Evolutionary conservation across 2,113 vertebrate species (phyloP), one percentile per base, ranked within the genome.

Genomic region (Casuarius casuarius): DNA sequence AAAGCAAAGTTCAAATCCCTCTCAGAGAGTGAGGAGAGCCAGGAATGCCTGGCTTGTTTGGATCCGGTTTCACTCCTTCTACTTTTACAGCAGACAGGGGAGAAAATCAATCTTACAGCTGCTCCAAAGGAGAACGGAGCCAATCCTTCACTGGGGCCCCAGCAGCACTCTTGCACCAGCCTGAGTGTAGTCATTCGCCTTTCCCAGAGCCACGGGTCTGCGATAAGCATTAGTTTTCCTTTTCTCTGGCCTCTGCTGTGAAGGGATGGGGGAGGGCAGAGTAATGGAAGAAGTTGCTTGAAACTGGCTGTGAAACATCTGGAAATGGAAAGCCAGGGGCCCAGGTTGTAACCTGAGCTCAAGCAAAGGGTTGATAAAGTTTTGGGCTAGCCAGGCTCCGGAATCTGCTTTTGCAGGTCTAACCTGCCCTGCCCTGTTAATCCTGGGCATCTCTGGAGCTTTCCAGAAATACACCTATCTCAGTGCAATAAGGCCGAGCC

Each of bases 131-230:
- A 62, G 8, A 56, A 40, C 0, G 1, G 18, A 81, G 56, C 7
- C 65, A 85, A 62, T 52, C 38, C 76, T 21, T 63, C 35, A 10
- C 26, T 59, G 73, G 22, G 31, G 66, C 38, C 38, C 16, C 29
- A 31, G 28, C 26, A 28, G 42, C 0, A 3, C 9, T 59, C 26
- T 51, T 46, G 56, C 46, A 59, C 9, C 0, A 0, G 17, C 0
- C 0, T 35, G 31, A 73, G 42, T 73, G 42, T 12, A 92, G 52
- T 35, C 5, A 1, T 31, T 82, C 33, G n/a, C 16, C 71, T 92
- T 84, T 71, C 68, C 68, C 56, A 46, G 46, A 72, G 13, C 1
- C 67, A 7, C 51, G 28, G 7, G 22, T 51, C 59, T 90, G 68
- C 40, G 28, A 33, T 67, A 77, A 56, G 4, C 2, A 65, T 72